Evolutionary conservation across 2,113 vertebrate species (phyloP), one percentile per base, ranked within the genome.

Genomic region (Heterochromis multidens): DNA sequence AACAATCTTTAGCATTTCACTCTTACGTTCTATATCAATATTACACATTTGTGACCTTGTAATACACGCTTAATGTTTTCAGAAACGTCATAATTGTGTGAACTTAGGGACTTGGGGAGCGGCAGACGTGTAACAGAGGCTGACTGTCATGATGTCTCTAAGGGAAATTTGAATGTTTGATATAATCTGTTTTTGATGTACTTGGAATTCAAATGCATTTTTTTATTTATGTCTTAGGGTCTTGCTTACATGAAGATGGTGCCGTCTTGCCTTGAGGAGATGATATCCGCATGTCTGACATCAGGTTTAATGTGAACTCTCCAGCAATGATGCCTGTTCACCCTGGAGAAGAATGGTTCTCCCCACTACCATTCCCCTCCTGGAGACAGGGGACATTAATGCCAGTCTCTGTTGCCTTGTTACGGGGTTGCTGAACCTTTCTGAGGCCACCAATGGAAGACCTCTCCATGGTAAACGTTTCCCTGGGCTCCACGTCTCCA

Each of bases 301-400:
- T 80, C 54, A 61, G 87, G 89, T 78, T 76, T 9, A 17, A 67
- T 19, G 61, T 85, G 82, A 86, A 25, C 60, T 79, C 82, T 74
- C 76, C 79, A 33, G 56, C 85, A 62, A 92, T 31, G 31, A 95
- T 95, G 95, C 90, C 79, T 4, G 54, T 37, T 70, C 81, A 31
- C 79, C 80, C 67, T 2, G 80, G 89, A 85, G 93, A 96, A 93
- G 90, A 92, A 98, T 97, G 97, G 96, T 97, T 93, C 95, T 96
- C 92, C 96, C 97, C 11, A 92, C 96, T 90, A 89, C 93, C 90
- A 91, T 95, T 94, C 94, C 94, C 21, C 92, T 91, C 5, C 91
- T 95, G 88, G 96, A 94, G 87, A 81, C 95, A 31, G 95, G 96
- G 95, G 94, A 94, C 88, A 89, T 93, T 54, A 96, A 97, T 79